Evolutionary conservation across 2,888 invertebrate genomes (phyloP).

Genomic region (Tethea ocularis): DNA sequence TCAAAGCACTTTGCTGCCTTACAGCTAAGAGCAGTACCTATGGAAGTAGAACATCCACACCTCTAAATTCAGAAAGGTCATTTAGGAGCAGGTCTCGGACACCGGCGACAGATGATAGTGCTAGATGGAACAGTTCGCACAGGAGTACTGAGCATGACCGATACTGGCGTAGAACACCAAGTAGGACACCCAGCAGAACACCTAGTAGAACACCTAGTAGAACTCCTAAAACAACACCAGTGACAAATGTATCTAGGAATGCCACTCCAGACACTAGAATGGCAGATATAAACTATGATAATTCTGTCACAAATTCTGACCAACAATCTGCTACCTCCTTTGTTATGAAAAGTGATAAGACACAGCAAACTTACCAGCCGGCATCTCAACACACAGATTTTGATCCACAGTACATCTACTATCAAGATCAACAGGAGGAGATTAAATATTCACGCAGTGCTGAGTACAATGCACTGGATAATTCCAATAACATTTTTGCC

Average conservation of each 20-base stretch:
- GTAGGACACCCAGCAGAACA: slow-evolving; percentile 50
- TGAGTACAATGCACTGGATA: slow-evolving; percentile 65
- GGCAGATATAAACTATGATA: slow-evolving; percentile 64
- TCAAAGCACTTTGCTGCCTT: slow-evolving; percentile 87
- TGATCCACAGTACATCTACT: slow-evolving; percentile 65
- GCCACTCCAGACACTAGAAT: slow-evolving; percentile 65
- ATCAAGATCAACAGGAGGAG: slow-evolving; percentile 69
- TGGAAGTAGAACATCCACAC: slow-evolving; percentile 71
- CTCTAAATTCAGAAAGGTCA: slow-evolving; percentile 68
- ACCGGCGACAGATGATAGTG: slow-evolving; percentile 64
- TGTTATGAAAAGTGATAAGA: slow-evolving; percentile 64
- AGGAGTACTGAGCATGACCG: slow-evolving; percentile 64
- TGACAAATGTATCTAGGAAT: slow-evolving; percentile 55
- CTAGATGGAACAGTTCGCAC: slow-evolving; percentile 59
- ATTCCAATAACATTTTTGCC: slow-evolving; percentile 52
- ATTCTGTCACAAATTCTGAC: slow-evolving; percentile 39
- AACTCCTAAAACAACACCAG: slow-evolving; percentile 54
- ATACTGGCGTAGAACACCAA: slow-evolving; percentile 52
- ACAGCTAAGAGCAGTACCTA: slow-evolving; percentile 72
- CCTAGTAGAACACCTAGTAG: slow-evolving; percentile 67
- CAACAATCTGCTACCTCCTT: slow-evolving; percentile 53
- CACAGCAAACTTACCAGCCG: slow-evolving; percentile 55
- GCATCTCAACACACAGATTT: slow-evolving; percentile 50
- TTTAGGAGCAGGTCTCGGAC: slow-evolving; percentile 72
- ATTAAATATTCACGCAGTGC: slow-evolving; percentile 75